Base-by-base conservation (phyloP, 2,113 vertebrate genomes). In the Serinus canaria region DNA sequence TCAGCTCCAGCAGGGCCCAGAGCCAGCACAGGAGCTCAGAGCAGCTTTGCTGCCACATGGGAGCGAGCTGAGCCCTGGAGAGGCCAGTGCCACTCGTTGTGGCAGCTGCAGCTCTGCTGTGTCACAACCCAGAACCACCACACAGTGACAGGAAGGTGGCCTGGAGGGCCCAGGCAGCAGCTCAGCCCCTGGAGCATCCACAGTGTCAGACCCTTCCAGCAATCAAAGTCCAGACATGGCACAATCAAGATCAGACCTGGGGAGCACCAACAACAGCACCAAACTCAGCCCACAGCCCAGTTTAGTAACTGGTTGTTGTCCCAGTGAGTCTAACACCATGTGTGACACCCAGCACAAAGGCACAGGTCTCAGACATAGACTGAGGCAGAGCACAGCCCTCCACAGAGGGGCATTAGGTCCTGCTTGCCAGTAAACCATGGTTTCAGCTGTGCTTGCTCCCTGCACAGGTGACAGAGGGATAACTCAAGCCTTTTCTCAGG, bases 291-390 rank as follows among this genome's bases (percentile, higher is more conserved):
- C 80, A 56, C 47, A 35, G 28, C 25, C 27, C 59, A 30, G 3
- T 16, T 52, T 7, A 64, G n/a, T 8, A 73, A 39, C n/a, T 10
- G 55, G 49, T 2, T 44, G 17, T 50, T 37, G 67, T 39, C 66
- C 59, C 50, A n/a, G 13, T 0, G 1, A 56, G 74, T 11, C 19
- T 11, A 59, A 25, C 2, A 20, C 30, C 31, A 20, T 0, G 0
- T 3, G 3, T 30, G 15, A 44, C 17, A 60, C 3, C 25, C 7
- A 44, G n/a, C 31, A 69, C 15, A 46, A 41, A 70, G 50, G 39
- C 63, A 25, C 23, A 18, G 3, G 50, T 33, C 50, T 33, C 2
- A 4, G 49, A 25, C 2, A 49, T 19, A 28, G 49, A n/a, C 2
- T 8, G 27, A 28, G 33, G 72, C 37, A 35, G 15, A 49, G 49